Evolutionary conservation across 2,888 invertebrate genomes (phyloP).

Genomic region (Chirona hameri): DNA sequence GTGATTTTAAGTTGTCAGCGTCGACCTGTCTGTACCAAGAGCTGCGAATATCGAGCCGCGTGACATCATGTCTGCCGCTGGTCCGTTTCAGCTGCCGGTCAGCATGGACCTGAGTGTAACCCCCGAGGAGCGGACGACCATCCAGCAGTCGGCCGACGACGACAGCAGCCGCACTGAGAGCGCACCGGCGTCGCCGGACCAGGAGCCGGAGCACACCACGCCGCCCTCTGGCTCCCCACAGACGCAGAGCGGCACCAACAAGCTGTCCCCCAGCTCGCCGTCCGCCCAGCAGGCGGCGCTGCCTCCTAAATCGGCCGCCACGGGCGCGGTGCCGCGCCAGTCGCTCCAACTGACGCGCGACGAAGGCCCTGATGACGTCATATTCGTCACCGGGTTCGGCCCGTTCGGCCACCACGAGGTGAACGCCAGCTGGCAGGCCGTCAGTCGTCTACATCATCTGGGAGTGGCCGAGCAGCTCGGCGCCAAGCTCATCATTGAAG

Average conservation of each 20-base stretch:
- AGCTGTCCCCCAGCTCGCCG: slow-evolving; percentile 62
- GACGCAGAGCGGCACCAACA: not conserved
- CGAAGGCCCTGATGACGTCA: slow-evolving; percentile 62
- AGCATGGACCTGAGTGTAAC: too few relatives aligned
- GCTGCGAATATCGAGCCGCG: too few relatives aligned
- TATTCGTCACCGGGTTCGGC: slow-evolving; percentile 69
- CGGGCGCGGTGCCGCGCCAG: slow-evolving; percentile 76
- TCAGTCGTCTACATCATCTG: slow-evolving; percentile 57
- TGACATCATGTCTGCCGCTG: too few relatives aligned
- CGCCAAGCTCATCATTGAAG: slow-evolving; percentile 5
- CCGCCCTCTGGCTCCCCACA: not conserved
- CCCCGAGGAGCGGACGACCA: too few relatives aligned
- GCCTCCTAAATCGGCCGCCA: slow-evolving; percentile 91
- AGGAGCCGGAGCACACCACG: not conserved
- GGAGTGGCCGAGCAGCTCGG: slow-evolving; percentile 52
- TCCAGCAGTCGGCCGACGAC: too few relatives aligned
- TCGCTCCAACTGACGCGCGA: slow-evolving; percentile 89
- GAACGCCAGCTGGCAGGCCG: slow-evolving; percentile 82
- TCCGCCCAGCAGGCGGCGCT: slow-evolving; percentile 66
- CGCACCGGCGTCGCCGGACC: too few relatives aligned
- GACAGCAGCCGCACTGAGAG: too few relatives aligned
- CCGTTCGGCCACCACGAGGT: slow-evolving; percentile 66
- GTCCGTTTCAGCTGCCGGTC: too few relatives aligned
- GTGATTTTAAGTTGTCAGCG: too few relatives aligned
- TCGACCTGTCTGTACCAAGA: too few relatives aligned